phyloP scores from a whole-genome alignment of 2,797 vertebrate species.

The Mareca strepera region DNA sequence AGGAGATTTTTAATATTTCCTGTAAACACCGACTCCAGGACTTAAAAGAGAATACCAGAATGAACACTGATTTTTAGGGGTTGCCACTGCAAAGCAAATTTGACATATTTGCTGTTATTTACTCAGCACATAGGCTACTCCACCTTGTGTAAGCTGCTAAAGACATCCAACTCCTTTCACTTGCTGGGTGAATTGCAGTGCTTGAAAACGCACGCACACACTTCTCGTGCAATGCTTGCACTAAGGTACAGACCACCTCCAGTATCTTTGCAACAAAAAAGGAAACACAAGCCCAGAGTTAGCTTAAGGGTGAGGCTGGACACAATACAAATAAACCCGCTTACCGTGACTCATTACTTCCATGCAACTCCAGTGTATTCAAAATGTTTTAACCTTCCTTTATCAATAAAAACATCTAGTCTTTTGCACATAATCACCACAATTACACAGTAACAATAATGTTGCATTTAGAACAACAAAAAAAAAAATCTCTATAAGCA shows the following conservation, averaged over 20 bases:
- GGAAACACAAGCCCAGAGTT: not conserved
- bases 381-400: not conserved
- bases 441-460: not conserved
- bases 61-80: not conserved
- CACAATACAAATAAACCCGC: not conserved
- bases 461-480: not conserved
- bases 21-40: not conserved
- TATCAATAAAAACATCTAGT: slow-evolving; percentile 14
- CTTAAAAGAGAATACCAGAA: not conserved
- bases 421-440: not conserved
- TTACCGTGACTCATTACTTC: slow-evolving; percentile 41
- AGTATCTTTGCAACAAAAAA: not conserved
- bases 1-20: not conserved
- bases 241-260: not conserved
- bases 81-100: not conserved
- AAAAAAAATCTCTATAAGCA: not conserved
- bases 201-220: not conserved
- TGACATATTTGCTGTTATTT: not conserved
- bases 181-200: not conserved
- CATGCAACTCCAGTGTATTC: not conserved
- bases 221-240: fast-evolving
- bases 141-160: not conserved
- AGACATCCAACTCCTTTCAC: not conserved
- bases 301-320: slow-evolving; percentile 10
- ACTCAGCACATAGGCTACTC: not conserved